These are phyloP conservation scores for Phyllotis vaccarum DNA, from an alignment of 2,797 vertebrate species.

Conservation along the genomic window DNA sequence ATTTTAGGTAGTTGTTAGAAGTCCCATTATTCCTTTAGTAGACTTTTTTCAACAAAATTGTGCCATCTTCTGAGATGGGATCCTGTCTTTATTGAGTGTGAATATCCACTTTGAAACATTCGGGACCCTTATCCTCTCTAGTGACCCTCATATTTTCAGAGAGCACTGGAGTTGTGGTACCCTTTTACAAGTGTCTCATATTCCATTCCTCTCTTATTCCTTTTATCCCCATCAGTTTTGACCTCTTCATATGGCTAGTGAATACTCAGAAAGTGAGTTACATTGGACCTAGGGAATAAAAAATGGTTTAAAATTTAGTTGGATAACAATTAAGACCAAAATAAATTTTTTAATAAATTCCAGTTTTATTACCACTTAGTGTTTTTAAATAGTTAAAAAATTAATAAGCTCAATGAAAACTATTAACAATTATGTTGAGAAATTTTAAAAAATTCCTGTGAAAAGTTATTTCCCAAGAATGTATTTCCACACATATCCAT, in stretches of 20 bases:
- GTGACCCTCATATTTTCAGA: background rate
- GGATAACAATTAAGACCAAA: background rate
- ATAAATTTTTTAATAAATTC: background rate
- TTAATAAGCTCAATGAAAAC: background rate
- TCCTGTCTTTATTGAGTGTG: background rate
- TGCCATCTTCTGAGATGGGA: background rate
- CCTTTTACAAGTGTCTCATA: background rate
- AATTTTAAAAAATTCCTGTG: too few relatives aligned
- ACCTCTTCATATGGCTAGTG: background rate
- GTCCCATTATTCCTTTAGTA: background rate
- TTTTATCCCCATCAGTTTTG: background rate
- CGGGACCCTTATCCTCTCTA: background rate
- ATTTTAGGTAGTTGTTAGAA: background rate
- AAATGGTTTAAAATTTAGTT: background rate
- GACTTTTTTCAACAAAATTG: background rate
- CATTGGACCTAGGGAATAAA: background rate
- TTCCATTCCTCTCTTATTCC: background rate
- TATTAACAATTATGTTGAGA: background rate
- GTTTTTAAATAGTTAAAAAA: background rate
- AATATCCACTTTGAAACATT: background rate
- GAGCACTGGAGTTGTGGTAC: background rate
- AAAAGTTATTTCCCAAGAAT: background rate
- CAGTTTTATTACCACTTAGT: background rate
- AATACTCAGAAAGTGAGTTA: background rate
- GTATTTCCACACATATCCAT: background rate